A percentile compares a stretch with the other conserved stretches of the same genome.
phyloP scores from a whole-genome alignment of 2,888 invertebrate species.

The Drosophila engyochracea region DNA sequence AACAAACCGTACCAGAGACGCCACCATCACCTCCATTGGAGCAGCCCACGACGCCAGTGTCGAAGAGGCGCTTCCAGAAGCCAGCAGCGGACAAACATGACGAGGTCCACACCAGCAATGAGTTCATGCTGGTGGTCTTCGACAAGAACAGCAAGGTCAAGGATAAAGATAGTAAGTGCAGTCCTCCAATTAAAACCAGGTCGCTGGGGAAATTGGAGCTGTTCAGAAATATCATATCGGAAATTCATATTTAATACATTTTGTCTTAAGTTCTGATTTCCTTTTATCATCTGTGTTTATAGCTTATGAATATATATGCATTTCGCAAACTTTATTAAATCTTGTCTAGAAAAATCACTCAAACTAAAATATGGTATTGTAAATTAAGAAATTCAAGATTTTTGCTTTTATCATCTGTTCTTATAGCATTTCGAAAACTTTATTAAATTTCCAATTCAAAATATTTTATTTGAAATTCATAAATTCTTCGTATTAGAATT shows the following conservation, averaged over 20 bases:
- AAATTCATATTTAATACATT: constrained; percentile 9
- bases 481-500: background rate
- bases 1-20: constrained; percentile 18
- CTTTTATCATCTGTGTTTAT: background rate
- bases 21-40: constrained; percentile 30
- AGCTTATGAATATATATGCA: no score
- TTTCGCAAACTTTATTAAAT: background rate
- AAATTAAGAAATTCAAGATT: background rate
- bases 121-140: constrained; percentile 92
- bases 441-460: background rate
- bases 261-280: background rate
- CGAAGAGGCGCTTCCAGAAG: constrained; percentile 52
- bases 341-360: background rate
- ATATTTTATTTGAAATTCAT: background rate
- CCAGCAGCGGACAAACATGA: constrained; percentile 82
- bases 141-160: constrained; percentile 87
- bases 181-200: background rate
- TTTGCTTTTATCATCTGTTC: background rate
- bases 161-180: constrained; percentile 86
- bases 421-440: background rate
- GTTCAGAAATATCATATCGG: constrained; percentile 6
- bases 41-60: constrained; percentile 23
- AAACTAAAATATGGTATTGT: no score
- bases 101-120: constrained; percentile 89
- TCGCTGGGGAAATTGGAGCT: constrained; percentile 2